Base-by-base conservation (phyloP, 1,140 invertebrate species). In the Zeugodacus cucurbitae region DNA sequence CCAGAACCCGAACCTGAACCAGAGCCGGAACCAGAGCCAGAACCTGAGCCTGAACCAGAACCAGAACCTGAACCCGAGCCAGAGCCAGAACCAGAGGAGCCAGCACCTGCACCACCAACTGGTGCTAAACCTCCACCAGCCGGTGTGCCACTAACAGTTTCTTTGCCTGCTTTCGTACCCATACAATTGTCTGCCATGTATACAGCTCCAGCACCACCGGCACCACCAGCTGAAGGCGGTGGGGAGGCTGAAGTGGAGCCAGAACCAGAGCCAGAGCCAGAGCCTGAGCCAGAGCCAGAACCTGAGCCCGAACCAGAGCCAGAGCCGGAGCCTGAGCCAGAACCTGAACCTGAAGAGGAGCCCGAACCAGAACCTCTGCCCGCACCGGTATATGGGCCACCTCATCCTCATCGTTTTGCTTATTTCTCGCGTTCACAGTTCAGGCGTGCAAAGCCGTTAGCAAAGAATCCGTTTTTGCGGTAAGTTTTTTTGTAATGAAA, bases 121-220 rank as follows among this genome's bases (percentile, higher is more conserved):
- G 90, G 88, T 48, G 74, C 74, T 48, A 17, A 48, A 26, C 74
- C 88, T 17, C 91, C 91, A 10, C 90, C 91, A 26, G 88, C 92
- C 2, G 90, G 91, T n/a, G 91, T 92, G 0, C 92, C 92, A 4
- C 82, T 92, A 4, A 93, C 91, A 17, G 91, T 93, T 6, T 92
- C 92, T 6, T 74, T 93, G 89, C 92, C 92, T 44, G 92, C 92
- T n/a, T 90, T 93, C 85, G 92, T 93, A 74, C 92, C 92, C 88
- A 93, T 93, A 11, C 92, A 93, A 87, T 78, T 93, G n/a, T 91
- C 92, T 2, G 92, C 92, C 37, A 92, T 93, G 92, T 93, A 91
- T 85, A 90, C 90, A 10, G 90, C 91, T 41, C 92, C 91, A 0
- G 89, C 87, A 4, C 91, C 91, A n/a, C 87, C 88, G n/a, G 74